phyloP scores from a whole-genome alignment of 2,113 vertebrate species.

The Todiramphus chloris region DNA sequence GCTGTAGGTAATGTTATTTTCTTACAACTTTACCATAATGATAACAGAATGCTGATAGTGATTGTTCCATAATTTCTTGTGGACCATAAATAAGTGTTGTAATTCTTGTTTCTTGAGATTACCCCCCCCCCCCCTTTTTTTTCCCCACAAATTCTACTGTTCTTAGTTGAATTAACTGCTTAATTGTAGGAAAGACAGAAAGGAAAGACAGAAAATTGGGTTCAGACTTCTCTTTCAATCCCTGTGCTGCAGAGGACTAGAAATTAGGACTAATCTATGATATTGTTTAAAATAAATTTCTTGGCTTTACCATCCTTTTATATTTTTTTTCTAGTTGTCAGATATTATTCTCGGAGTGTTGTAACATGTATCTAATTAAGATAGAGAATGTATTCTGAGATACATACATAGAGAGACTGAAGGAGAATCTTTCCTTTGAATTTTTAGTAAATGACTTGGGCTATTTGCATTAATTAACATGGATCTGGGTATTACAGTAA shows the following conservation, averaged over 20 bases:
- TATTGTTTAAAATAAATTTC: not conserved
- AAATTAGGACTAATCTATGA: not conserved
- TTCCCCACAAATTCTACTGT: not conserved
- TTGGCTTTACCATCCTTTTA: not conserved
- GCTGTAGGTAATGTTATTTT: not conserved
- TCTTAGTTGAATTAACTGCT: not conserved
- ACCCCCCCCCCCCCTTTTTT: too few species aligned
- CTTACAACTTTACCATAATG: not conserved
- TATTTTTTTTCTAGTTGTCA: not conserved
- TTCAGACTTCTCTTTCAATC: not conserved
- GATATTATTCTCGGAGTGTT: not conserved
- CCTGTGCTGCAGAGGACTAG: not conserved
- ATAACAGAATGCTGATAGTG: not conserved
- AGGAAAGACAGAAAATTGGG: not conserved
- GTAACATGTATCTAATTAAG: not conserved
- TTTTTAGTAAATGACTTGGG: not conserved
- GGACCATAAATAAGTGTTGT: not conserved
- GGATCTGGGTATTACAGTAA: not conserved
- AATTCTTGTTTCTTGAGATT: not conserved
- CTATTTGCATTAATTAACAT: not conserved
- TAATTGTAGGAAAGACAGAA: not conserved
- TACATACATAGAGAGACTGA: rapidly evolving
- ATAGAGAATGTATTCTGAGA: not conserved
- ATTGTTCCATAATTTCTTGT: not conserved
- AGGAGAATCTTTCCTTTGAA: not conserved